A percentile compares a stretch with the other conserved stretches of the same genome.
phyloP scores from a whole-genome alignment of 2,113 vertebrate species.

The Helogale parvula region DNA sequence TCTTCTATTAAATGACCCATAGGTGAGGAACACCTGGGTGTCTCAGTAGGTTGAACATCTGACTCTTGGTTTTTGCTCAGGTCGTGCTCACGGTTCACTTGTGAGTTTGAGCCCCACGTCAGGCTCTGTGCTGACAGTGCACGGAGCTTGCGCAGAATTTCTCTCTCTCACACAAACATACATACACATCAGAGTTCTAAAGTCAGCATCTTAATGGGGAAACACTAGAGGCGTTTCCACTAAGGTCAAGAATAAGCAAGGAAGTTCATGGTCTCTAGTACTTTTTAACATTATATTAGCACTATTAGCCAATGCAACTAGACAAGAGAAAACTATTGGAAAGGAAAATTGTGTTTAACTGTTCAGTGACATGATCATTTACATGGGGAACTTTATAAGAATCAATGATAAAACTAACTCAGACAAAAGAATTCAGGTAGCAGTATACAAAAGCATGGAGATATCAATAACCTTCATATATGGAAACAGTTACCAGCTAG shows the following conservation, averaged over 20 bases:
- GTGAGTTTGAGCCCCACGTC: no score
- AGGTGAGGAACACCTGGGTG: neutral
- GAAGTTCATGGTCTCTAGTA: neutral
- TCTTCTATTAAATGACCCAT: neutral
- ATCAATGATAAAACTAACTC: neutral
- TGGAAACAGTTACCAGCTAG: neutral
- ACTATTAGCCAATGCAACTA: neutral
- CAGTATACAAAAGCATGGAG: neutral
- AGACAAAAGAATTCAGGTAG: neutral
- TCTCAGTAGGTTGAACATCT: no score
- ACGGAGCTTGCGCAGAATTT: no score
- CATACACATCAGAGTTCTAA: neutral
- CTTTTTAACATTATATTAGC: neutral
- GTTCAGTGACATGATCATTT: neutral
- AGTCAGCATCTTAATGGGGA: neutral
- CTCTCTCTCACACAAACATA: no score
- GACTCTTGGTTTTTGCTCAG: no score
- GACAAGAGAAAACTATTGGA: neutral
- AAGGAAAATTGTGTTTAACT: neutral
- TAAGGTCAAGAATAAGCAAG: neutral
- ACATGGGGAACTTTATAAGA: neutral
- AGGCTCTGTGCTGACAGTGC: no score
- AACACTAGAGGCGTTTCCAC: neutral
- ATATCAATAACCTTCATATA: neutral
- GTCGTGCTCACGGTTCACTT: no score